Base-by-base conservation (phyloP, 2,888 invertebrate species). In the Noctua pronuba region DNA sequence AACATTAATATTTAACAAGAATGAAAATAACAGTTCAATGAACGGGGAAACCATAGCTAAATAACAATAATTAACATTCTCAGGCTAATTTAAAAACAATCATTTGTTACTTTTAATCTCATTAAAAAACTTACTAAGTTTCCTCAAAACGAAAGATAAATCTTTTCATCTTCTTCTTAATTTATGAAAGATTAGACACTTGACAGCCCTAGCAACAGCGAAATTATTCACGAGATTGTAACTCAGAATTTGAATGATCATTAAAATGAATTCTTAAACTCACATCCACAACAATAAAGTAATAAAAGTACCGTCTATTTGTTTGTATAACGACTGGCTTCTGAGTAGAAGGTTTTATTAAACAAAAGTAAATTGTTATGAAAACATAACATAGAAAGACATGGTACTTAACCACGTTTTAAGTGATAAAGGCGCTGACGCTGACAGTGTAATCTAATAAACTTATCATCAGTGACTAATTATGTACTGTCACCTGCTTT, bases 141-240 rank as follows among this genome's bases (percentile, higher is more conserved):
- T 65, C 38, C 38, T 49, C 41, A 18, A 41, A 55, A 31, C 4
- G 41, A 64, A 46, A n/a, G 46, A n/a, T 21, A 6, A 44, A 49
- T 16, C 1, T 2, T 38, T 65, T 58, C 7, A 70, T n/a, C 7
- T 46, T 10, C 18, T 18, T 38, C 62, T 24, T 44, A 44, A 44
- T 44, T 44, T 44, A 44, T 44, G 3, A 44, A 11, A 41, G 1
- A 46, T 60, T 52, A 8, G 31, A 21, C 16, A n/a, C 13, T 35
- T 49, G 79, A 60, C 74, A 83, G 13, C 85, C 85, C 86, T 85
- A 74, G 16, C 10, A 8, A 55, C 28, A 64, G 73, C 66, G 49
- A 83, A 86, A 78, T 77, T 77, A 77, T 86, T 83, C 66, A 65
- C 75, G 73, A 75, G 73, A 70, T 75, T 16, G 79, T 79, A 67